Base-by-base conservation (phyloP, 2,888 invertebrate genomes). In the Lutraria lutraria region DNA sequence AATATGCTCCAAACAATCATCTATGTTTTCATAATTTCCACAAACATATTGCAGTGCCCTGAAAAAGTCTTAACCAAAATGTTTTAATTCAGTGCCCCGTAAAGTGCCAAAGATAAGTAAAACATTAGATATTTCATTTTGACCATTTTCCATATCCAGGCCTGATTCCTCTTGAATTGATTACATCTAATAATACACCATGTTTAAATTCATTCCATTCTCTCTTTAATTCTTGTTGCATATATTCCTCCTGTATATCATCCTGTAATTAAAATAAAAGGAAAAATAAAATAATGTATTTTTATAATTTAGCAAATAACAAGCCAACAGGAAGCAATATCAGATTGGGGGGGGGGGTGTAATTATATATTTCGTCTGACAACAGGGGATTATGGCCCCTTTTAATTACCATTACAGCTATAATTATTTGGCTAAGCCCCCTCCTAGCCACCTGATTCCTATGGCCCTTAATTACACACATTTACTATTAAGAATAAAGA, bases 201-300 rank as follows among this genome's bases (percentile, higher is more conserved):
- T 96, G 96, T 92, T 96, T 96, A 88, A 95, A 96, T 89, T 96
- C 96, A 88, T 96, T 96, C 96, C 96, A 96, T 83, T 96, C 96
- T 89, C 96, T 90, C 89, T 95, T 96, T 89, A 95, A 89, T 89
- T 96, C 96, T 89, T 96, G 96, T 56, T 95, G 93, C 90, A 96
- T 94, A 86, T 96, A 96, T 85, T 96, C 96, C 34, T 95, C 94
- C 86, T 96, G 95, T 53, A 96, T 96, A 60, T 96, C 95, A 43
- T 95, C 95, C 96, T 96, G 94, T 0, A 92, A 92, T 43, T 16
- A 25, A 56, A 52, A 34, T 8, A 31, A 34, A 21, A 72, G n/a
- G 15, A 15, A 72, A 72, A n/a, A 29, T 15, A 25, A 19, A 10
- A 54, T 54, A 13, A 21, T 56, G 56, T 56, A 54, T 19, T 56